phyloP scores from a whole-genome alignment of 2,888 invertebrate genomes.

The Dynastes hyllus region DNA sequence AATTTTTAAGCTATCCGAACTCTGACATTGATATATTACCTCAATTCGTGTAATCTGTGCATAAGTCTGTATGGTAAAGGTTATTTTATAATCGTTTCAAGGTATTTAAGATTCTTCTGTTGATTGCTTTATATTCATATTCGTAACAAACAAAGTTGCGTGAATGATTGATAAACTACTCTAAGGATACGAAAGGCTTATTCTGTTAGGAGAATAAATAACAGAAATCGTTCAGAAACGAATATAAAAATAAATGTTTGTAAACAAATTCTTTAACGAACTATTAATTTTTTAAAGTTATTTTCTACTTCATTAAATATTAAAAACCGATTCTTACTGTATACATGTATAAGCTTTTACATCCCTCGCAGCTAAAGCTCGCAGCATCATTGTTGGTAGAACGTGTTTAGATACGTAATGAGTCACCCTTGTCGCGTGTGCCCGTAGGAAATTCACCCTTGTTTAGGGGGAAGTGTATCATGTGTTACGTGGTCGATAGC shows the following conservation, averaged over 20 bases:
- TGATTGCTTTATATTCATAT: conserved; percentile 7
- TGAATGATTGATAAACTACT: not conserved
- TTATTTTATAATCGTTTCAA: not conserved
- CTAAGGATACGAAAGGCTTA: not conserved
- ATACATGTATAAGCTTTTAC: not conserved
- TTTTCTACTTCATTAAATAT: no score
- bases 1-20: conserved; percentile 34
- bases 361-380: not conserved
- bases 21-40: conserved; percentile 12
- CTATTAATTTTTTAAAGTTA: no score
- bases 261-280: no score
- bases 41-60: not conserved
- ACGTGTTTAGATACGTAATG: conserved; percentile 25
- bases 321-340: not conserved
- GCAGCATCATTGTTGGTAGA: conserved; percentile 9
- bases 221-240: no score
- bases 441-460: conserved; percentile 43
- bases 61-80: not conserved
- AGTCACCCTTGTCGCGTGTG: conserved; percentile 38
- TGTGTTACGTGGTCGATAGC: conserved; percentile 44
- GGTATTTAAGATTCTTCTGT: not conserved
- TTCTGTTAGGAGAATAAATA: no score
- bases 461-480: conserved; percentile 37
- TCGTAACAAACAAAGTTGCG: not conserved
- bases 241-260: no score